Evolutionary conservation across 2,797 vertebrate species (phyloP), one percentile per base, ranked within the genome.

Genomic region (Coreius guichenoti): DNA sequence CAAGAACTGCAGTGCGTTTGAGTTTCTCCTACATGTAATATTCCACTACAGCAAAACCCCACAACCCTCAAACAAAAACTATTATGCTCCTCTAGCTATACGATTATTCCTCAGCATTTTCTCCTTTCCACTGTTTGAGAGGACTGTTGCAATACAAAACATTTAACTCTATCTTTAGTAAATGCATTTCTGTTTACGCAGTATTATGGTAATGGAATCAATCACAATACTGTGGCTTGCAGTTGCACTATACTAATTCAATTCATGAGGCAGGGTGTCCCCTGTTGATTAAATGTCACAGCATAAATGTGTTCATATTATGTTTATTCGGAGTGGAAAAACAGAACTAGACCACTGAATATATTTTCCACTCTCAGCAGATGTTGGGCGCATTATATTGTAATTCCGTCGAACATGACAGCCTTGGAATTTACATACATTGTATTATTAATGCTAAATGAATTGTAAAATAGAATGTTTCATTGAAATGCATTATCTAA

Each of bases 211-310:
- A 93, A 91, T 87, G 80, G 82, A 88, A 85, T 87, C 84, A 80
- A 68, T 88, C 47, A 72, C 91, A 92, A 91, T 87, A 68, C 67
- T 89, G 89, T 72, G 69, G 86, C 82, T 82, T 83, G 88, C 87
- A 91, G 85, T 87, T 79, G 82, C 85, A 86, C 84, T 80, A 58
- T 91, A 86, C 90, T 93, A 92, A 92, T 92, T 87, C 90, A 91
- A 91, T 93, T 93, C 90, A 87, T 87, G 91, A 89, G 83, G 85
- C 84, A 58, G 82, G 88, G 84, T 91, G 88, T 93, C 91, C 91
- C 90, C 87, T 87, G 90, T 86, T 94, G 93, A 95, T 94, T 94
- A 94, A 94, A 95, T 95, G 93, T 93, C 93, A 94, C 90, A 89
- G 88, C 83, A 91, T 90, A 94, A 93, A 94, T 92, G 91, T 90